Evolutionary conservation across 37 sponge, comb jelly and placozoan genomes (phyloP).

Genomic region (Eunapius fragilis): DNA sequence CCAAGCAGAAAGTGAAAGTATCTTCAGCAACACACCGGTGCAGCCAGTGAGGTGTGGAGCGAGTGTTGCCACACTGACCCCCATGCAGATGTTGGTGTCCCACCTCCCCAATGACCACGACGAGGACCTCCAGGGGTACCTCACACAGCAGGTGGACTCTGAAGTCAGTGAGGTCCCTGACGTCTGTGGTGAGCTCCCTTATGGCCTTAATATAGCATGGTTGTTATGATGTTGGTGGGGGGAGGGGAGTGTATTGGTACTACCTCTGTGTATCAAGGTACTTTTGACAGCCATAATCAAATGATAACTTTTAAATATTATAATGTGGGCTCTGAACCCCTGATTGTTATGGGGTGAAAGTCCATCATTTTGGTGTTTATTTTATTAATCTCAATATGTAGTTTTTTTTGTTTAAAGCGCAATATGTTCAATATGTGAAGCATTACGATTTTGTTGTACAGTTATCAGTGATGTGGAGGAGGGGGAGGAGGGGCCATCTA

Average conservation of each 20-base stretch:
- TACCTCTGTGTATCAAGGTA: too few species aligned
- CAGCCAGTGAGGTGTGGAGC: not conserved
- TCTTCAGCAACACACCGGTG: not conserved
- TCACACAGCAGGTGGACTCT: not conserved
- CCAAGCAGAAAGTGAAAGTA: not conserved
- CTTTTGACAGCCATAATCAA: too few species aligned
- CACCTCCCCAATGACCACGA: not conserved
- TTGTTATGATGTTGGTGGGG: too few species aligned
- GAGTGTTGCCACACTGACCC: not conserved
- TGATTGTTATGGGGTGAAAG: too few species aligned
- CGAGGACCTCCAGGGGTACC: not conserved
- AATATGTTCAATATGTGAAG: too few species aligned
- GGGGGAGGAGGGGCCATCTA: not conserved
- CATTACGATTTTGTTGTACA: not conserved
- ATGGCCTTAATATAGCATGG: too few species aligned
- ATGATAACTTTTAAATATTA: too few species aligned
- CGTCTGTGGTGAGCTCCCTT: not conserved
- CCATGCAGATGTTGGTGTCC: not conserved
- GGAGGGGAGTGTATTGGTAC: too few species aligned
- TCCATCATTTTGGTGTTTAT: too few species aligned
- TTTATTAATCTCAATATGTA: too few species aligned
- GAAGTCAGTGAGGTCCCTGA: not conserved
- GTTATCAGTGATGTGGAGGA: not conserved
- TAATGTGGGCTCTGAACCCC: too few species aligned
- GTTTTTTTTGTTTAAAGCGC: too few species aligned